Conservation (phyloP, 2,888 invertebrate genomes). For the Liodrosophila aerea region DNA sequence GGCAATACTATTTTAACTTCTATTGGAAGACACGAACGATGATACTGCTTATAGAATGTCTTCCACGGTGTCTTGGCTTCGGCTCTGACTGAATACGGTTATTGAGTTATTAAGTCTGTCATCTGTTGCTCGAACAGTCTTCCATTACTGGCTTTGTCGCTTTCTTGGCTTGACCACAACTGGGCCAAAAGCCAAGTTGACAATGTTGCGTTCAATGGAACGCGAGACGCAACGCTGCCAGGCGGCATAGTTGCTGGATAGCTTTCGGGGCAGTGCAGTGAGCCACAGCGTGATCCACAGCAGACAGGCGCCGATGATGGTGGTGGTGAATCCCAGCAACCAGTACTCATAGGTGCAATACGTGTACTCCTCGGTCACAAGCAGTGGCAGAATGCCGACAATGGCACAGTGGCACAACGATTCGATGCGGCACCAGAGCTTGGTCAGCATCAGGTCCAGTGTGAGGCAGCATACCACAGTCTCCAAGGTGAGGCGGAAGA, state of each 20-base stretch:
- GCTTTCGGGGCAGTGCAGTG: conserved; percentile 39
- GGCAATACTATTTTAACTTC: no score
- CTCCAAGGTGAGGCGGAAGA: conserved; percentile 40
- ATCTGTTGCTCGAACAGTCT: no score
- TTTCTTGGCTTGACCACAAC: neutral
- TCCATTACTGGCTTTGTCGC: neutral
- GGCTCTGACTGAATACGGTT: no score
- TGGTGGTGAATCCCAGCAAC: conserved; percentile 47
- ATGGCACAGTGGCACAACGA: conserved; percentile 60
- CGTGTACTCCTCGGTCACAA: conserved; percentile 43
- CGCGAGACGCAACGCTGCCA: conserved; percentile 20
- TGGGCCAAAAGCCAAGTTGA: no score
- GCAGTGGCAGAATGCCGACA: conserved; percentile 39
- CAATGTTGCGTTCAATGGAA: neutral
- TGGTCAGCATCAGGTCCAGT: conserved; percentile 51
- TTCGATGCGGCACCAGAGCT: conserved; percentile 65
- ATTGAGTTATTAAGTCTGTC: no score
- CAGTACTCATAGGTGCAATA: conserved; percentile 56
- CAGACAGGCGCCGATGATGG: conserved; percentile 53
- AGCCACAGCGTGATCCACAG: conserved; percentile 59
- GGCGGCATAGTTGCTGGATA: conserved; percentile 6
- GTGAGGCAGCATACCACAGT: conserved; percentile 52
- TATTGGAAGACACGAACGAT: no score
- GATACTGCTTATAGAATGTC: no score
- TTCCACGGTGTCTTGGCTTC: no score